Percentiles rank a stretch among this genome's conserved stretches.
Evolutionary conservation across 2,113 vertebrate species (phyloP).

Genomic region (Hippocampus zosterae): DNA sequence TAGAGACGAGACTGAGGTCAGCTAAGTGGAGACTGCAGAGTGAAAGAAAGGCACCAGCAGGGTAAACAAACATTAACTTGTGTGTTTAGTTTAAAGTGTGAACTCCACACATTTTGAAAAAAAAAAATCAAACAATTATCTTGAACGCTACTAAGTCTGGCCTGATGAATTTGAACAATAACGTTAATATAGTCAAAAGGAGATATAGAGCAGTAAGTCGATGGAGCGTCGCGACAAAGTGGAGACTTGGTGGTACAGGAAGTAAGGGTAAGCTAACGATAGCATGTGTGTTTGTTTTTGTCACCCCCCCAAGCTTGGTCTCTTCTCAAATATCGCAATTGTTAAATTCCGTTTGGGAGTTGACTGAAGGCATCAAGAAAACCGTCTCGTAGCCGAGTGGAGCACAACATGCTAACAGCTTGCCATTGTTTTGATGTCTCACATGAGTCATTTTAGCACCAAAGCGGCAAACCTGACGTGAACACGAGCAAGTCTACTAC

Average conservation of each 20-base stretch:
- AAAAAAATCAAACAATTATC: no score
- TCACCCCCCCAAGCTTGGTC: background rate
- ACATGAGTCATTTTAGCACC: slow-evolving; percentile 5
- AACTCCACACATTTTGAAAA: no score
- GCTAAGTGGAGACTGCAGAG: no score
- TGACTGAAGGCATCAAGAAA: background rate
- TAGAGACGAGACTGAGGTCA: no score
- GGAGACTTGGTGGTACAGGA: background rate
- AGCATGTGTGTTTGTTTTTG: background rate
- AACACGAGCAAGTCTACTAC: slow-evolving; percentile 54
- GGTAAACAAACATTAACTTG: background rate
- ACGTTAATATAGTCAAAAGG: background rate
- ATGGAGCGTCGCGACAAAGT: background rate
- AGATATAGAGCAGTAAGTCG: background rate
- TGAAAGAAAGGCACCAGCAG: no score
- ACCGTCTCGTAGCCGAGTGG: background rate
- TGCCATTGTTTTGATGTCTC: background rate
- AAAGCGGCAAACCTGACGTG: slow-evolving; percentile 44
- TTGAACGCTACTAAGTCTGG: no score
- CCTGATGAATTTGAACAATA: background rate
- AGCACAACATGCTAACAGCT: background rate
- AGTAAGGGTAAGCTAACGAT: background rate
- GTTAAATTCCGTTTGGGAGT: background rate
- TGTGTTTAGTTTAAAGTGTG: background rate
- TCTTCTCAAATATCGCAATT: background rate